Conservation (phyloP, 2,113 vertebrate genomes). For the Lasiurus cinereus region DNA sequence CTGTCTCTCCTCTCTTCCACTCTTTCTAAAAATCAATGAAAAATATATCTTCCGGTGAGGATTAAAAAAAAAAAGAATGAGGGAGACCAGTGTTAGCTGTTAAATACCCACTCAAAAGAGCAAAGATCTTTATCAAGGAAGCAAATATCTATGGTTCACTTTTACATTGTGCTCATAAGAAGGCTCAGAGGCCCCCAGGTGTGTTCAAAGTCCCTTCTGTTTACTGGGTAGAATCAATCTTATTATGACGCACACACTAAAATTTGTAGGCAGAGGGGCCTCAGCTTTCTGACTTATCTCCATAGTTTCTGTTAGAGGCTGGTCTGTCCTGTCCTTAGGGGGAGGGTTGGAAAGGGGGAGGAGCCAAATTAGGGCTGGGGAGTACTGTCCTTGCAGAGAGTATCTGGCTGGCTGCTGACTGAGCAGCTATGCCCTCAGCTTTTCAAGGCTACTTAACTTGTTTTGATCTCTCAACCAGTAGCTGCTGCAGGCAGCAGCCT, state of each 20-base stretch:
- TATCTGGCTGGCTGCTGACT: neutral
- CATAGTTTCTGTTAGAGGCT: neutral
- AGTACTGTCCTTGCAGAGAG: neutral
- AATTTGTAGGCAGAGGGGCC: constrained; percentile 22
- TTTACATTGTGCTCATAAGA: constrained; percentile 21
- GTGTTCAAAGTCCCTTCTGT: constrained; percentile 69
- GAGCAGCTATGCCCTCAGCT: neutral
- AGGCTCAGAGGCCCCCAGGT: neutral
- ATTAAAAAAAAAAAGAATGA: neutral
- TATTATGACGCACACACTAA: neutral
- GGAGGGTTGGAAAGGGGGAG: neutral
- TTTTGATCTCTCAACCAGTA: constrained; percentile 44
- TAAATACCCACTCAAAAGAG: constrained; percentile 19
- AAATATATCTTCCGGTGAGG: too few relatives aligned
- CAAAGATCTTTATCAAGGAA: constrained; percentile 31
- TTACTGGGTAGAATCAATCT: constrained; percentile 30
- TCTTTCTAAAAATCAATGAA: too few relatives aligned
- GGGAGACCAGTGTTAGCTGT: neutral
- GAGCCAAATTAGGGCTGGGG: neutral
- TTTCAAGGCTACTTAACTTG: constrained; percentile 10
- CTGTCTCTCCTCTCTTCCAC: too few relatives aligned
- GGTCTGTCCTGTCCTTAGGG: neutral
- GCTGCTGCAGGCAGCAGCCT: neutral
- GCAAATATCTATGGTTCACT: constrained; percentile 5
- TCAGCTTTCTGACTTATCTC: neutral